Base-by-base conservation (phyloP, 2,888 invertebrate species). In the Eutolmus rufibarbis region DNA sequence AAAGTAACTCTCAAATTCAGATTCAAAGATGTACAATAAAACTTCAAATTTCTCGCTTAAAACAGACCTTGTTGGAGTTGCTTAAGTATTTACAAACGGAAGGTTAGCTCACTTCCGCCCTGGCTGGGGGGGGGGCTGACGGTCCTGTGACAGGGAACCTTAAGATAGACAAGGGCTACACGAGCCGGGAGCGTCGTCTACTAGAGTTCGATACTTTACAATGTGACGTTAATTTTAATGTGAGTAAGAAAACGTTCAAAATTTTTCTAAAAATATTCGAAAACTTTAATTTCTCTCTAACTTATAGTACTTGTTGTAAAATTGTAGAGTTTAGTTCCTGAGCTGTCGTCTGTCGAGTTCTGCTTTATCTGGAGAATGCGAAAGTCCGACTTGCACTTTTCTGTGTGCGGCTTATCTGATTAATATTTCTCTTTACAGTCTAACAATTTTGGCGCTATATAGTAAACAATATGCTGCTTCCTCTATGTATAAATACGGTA, bases 231-330 rank as follows among this genome's bases (percentile, higher is more conserved):
- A 66, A 23, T 66, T 66, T 66, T 66, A 66, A 23, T 66, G 66
- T n/a, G 51, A 77, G 76, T 86, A 82, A 82, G 82, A 82, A 82
- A 82, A 57, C 56, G 43, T 86, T 86, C 46, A 78, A 86, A 86
- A 86, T 86, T 86, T 86, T 37, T 78, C 86, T 86, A 86, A 86
- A 86, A 86, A 86, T 86, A 86, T 86, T 77, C 37, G 77, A 77
- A 86, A 74, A 74, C 57, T 74, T 74, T 74, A 40, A 37, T 66
- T 34, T 85, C 28, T 5, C 43, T 85, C 74, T 74, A 74, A 74
- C 40, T 74, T 85, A 74, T 74, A 74, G 34, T 85, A 34, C 31
- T n/a, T 43, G 40, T 82, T 82, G 56, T 82, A 82, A 31, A 56
- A 57, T 74, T 85, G 19, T 85, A 74, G 46, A 85, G n/a, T 85